These are phyloP conservation scores for Gallinago stenura DNA, from an alignment of 2,797 vertebrate species.

Conservation along the genomic window DNA sequence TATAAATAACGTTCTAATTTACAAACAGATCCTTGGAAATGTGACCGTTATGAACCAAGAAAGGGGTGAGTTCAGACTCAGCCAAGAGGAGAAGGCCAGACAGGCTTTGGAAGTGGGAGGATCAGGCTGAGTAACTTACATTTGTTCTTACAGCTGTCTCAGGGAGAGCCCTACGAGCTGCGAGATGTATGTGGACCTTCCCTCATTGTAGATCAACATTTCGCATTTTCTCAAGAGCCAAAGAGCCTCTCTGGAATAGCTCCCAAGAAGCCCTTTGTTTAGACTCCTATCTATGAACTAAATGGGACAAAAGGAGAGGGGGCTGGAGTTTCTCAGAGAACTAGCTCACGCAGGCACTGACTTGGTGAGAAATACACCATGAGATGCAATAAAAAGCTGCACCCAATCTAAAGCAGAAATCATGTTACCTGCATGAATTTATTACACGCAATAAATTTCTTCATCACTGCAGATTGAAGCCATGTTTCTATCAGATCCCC, in stretches of 20 bases:
- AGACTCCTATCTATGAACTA: no score
- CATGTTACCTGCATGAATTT: not conserved
- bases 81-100: not conserved
- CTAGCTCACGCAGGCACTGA: not conserved
- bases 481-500: not conserved
- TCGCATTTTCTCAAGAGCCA: not conserved
- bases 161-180: not conserved
- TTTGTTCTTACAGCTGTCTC: not conserved
- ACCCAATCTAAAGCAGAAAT: not conserved
- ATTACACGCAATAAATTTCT: not conserved
- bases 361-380: not conserved
- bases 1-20: not conserved
- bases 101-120: not conserved
- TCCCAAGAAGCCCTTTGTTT: not conserved
- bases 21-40: not conserved
- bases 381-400: not conserved
- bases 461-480: not conserved
- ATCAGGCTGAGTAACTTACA: not conserved
- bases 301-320: no score
- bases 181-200: not conserved
- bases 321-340: not conserved
- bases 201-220: accelerated
- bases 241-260: not conserved
- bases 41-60: not conserved
- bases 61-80: not conserved